Evolutionary conservation across 2,797 vertebrate genomes (phyloP).

Genomic region (Gymnoscopelus microlampas): DNA sequence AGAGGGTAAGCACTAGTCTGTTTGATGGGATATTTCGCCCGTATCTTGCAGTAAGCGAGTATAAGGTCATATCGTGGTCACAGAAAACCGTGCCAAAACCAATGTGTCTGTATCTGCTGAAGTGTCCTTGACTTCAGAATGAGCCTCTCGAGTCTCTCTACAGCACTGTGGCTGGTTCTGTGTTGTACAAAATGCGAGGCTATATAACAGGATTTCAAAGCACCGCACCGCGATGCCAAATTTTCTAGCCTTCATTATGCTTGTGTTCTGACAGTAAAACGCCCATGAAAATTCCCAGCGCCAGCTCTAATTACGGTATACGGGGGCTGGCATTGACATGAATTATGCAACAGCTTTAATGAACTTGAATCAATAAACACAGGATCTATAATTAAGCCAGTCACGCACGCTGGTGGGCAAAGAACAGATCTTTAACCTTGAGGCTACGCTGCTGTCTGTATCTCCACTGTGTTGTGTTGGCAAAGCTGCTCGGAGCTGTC

Average conservation of each 20-base stretch:
- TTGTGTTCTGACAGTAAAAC: slow-evolving; percentile 50
- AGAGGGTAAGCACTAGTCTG: too few relatives aligned
- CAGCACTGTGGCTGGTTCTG: too few relatives aligned
- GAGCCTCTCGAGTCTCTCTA: too few relatives aligned
- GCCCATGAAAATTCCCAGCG: slow-evolving; percentile 43
- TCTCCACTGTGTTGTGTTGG: slow-evolving; percentile 28
- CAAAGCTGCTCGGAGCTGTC: slow-evolving; percentile 36
- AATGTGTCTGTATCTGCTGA: too few relatives aligned
- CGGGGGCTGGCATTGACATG: slow-evolving; percentile 48
- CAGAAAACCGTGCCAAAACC: too few relatives aligned
- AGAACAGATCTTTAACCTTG: slow-evolving; percentile 64
- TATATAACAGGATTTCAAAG: too few relatives aligned
- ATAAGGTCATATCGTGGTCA: too few relatives aligned
- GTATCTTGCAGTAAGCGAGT: too few relatives aligned
- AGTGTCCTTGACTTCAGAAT: too few relatives aligned
- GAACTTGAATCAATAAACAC: slow-evolving; percentile 72
- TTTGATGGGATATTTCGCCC: too few relatives aligned
- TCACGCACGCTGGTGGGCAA: slow-evolving; percentile 62
- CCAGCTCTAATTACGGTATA: slow-evolving; percentile 62
- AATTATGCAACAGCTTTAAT: slow-evolving; percentile 75
- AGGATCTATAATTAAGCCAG: slow-evolving; percentile 68
- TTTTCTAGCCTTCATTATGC: slow-evolving; percentile 48
- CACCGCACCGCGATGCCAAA: slow-evolving; percentile 4
- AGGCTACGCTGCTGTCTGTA: slow-evolving; percentile 26
- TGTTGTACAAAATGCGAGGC: too few relatives aligned